phyloP scores from a whole-genome alignment of 2,888 invertebrate species.

The Acleris literana region DNA sequence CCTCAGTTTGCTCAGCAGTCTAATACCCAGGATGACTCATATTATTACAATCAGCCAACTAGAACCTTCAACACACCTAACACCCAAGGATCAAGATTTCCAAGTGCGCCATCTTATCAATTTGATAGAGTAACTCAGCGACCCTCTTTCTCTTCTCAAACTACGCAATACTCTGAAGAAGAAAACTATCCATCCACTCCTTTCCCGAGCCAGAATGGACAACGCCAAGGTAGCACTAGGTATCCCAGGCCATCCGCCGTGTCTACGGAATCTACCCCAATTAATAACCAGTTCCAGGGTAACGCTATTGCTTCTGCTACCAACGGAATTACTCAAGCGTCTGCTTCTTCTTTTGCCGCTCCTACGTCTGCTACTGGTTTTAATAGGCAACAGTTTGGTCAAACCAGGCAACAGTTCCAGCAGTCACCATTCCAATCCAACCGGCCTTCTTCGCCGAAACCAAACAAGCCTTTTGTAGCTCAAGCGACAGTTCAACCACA shows the following conservation, averaged over 20 bases:
- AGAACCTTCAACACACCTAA: conserved; percentile 53
- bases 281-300: conserved; percentile 19
- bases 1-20: conserved; percentile 48
- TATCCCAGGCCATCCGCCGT: conserved; percentile 45
- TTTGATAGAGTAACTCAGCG: conserved; percentile 48
- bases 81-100: conserved; percentile 46
- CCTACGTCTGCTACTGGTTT: conserved; percentile 45
- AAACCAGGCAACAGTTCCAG: conserved; percentile 37
- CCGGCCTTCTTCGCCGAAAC: conserved; percentile 9
- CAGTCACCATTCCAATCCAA: conserved; percentile 29
- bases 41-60: conserved; percentile 63
- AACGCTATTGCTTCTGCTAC: conserved; percentile 25
- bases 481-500: conserved; percentile 22
- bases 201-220: conserved; percentile 32
- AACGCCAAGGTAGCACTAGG: conserved; percentile 38
- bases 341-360: conserved; percentile 57
- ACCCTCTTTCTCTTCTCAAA: conserved; percentile 37
- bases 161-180: conserved; percentile 34
- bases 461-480: conserved; percentile 19
- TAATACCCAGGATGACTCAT: conserved; percentile 56
- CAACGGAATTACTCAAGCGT: conserved; percentile 61
- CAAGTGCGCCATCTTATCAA: conserved; percentile 51
- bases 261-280: conserved; percentile 15
- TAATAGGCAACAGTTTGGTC: conserved; percentile 30
- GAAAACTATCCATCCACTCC: conserved; percentile 40